Base-by-base conservation (phyloP, 2,797 vertebrate genomes). In the Erpetoichthys calabaricus region DNA sequence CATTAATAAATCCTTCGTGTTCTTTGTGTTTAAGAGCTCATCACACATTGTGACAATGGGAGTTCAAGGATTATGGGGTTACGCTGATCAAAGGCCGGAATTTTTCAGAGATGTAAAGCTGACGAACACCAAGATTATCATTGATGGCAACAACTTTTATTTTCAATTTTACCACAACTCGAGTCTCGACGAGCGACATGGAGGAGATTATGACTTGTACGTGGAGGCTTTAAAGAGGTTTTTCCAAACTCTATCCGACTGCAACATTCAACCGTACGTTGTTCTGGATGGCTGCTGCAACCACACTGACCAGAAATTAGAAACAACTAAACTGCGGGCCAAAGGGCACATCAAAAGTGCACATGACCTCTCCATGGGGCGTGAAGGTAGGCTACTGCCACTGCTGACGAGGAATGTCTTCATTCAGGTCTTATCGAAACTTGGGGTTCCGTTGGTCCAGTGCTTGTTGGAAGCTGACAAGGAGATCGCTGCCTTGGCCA, bases 381-480 rank as follows among this genome's bases (percentile, higher is more conserved):
- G 53, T 45, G 58, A 68, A 4, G 79, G 82, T 4, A 57, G 46
- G 4, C 60, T 84, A 10, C 65, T 70, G 44, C 84, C 85, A 41
- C 71, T 86, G 53, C 75, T 87, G 45, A 59, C 59, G n/a, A 66
- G 81, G 42, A 76, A 83, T 7, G 74, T 74, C 8, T 86, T 84
- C 65, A 70, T 81, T 51, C 83, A 87, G 64, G 70, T 73, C 47
- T 67, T 86, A 70, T 44, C 45, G 49, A 69, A 64, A 42, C 64
- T 82, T n/a, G 64, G 52, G 45, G 73, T 86, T 2, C 63, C 70
- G 57, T 84, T 85, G 57, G 78, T 80, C 51, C 84, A 86, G 65
- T 76, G 80, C 64, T 77, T 83, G 64, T 75, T 74, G 8, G 85
- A 87, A 72, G 85, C 85, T 42, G 85, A 87, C 66, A 67, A 72